Percentiles rank a stretch among this genome's conserved stretches.
Evolutionary conservation across 2,888 invertebrate species (phyloP).

Genomic region (Acheta domesticus): DNA sequence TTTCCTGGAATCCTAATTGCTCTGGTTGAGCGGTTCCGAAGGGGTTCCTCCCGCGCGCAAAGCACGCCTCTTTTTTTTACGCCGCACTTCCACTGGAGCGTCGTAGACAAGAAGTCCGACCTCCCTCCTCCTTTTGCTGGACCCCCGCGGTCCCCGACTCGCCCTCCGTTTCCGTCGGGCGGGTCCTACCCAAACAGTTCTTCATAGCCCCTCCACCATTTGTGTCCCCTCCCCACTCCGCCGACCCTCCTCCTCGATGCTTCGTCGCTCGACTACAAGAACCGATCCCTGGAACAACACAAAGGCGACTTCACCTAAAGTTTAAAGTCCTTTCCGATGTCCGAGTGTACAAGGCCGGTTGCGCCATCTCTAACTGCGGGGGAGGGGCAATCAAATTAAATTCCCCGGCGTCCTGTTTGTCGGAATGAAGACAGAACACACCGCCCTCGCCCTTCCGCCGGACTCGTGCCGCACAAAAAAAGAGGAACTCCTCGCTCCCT

Average conservation of each 20-base stretch:
- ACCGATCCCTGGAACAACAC: not conserved
- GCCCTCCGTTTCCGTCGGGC: not conserved
- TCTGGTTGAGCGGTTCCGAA: not conserved
- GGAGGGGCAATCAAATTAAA: constrained; percentile 36
- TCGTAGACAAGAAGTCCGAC: not conserved
- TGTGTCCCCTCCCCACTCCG: not conserved
- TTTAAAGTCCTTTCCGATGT: constrained; percentile 6
- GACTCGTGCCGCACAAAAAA: not conserved
- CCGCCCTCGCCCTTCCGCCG: constrained; percentile 3
- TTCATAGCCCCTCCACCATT: not conserved
- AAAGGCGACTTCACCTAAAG: not conserved
- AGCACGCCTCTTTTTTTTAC: not conserved
- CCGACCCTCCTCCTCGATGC: not conserved
- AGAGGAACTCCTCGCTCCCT: not conserved
- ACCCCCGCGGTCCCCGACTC: not conserved
- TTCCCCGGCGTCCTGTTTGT: constrained; percentile 36
- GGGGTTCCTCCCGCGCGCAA: not conserved
- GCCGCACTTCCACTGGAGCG: not conserved
- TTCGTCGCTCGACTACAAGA: not conserved
- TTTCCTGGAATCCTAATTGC: constrained; percentile 9
- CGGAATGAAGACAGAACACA: constrained; percentile 32
- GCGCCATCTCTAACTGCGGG: constrained; percentile 20
- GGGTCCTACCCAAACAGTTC: not conserved
- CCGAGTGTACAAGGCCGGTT: not conserved
- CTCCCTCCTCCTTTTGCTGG: not conserved